Evolutionary conservation across 2,888 invertebrate genomes (phyloP).

Genomic region (Mythimna pallens): DNA sequence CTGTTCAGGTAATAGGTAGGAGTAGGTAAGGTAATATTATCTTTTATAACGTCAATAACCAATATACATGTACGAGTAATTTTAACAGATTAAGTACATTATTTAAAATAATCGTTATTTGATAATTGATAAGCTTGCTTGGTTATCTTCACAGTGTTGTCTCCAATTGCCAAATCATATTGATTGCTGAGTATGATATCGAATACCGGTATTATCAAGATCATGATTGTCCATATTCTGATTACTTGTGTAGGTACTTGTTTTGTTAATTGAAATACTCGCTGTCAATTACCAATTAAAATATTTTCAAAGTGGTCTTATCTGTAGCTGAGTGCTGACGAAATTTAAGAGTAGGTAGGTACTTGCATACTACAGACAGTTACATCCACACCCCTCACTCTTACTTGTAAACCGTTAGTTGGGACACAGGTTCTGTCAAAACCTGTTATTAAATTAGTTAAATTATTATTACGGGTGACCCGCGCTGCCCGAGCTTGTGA

Average conservation of each 20-base stretch:
- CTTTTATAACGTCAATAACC: slow-evolving; percentile 10
- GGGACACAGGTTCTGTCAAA: too few relatives aligned
- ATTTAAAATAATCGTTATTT: slow-evolving; percentile 6
- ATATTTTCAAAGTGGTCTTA: background rate
- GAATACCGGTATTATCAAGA: background rate
- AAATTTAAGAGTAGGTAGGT: too few relatives aligned
- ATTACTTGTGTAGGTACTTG: background rate
- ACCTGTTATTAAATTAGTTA: too few relatives aligned
- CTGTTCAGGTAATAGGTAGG: too few relatives aligned
- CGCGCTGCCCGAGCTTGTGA: too few relatives aligned
- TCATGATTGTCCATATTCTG: background rate
- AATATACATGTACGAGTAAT: background rate
- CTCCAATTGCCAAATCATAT: slow-evolving; percentile 20
- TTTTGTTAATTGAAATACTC: background rate
- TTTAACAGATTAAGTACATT: slow-evolving; percentile 12
- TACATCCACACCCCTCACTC: too few relatives aligned
- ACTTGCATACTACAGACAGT: too few relatives aligned
- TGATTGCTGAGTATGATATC: slow-evolving; percentile 22
- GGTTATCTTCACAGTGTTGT: slow-evolving; percentile 14
- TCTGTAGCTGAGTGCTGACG: background rate
- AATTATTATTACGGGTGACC: too few relatives aligned
- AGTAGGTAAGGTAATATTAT: background rate
- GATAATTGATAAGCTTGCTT: slow-evolving; percentile 7
- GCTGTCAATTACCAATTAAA: background rate
- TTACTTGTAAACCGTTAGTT: too few relatives aligned